Conservation (phyloP, 2,888 invertebrate species). For the Eucera pruinosa region DNA sequence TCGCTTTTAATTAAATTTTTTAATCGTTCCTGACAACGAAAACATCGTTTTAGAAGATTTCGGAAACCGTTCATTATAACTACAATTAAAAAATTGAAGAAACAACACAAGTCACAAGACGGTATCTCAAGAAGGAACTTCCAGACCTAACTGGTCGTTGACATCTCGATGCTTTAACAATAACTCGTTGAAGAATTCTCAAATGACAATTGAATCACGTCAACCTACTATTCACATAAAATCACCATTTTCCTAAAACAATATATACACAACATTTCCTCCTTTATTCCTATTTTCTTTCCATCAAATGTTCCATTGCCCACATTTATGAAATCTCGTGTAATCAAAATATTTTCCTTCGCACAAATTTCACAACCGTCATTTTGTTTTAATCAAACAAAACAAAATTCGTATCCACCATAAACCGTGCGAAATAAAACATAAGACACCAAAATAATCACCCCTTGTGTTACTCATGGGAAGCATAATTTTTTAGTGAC, state of each 20-base stretch:
- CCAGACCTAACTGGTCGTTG: neutral
- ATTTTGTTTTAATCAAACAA: neutral
- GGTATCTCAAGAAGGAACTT: too few species aligned
- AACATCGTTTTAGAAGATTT: too few species aligned
- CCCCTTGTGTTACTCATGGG: neutral
- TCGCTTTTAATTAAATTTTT: too few species aligned
- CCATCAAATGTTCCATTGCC: too few species aligned
- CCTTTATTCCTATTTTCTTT: neutral
- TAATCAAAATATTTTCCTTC: neutral
- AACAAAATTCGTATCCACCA: neutral
- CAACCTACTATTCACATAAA: neutral
- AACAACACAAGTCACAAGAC: too few species aligned
- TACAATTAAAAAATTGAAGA: too few species aligned
- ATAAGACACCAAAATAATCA: neutral
- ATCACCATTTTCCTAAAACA: neutral
- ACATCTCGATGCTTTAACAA: neutral
- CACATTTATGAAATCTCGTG: too few species aligned
- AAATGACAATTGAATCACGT: neutral
- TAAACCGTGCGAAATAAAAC: neutral
- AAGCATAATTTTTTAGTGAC: neutral
- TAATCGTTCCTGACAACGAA: too few species aligned
- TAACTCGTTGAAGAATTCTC: neutral
- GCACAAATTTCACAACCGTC: neutral
- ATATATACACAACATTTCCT: neutral
- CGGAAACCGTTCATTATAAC: too few species aligned